Evolutionary conservation across 1,140 invertebrate genomes (phyloP), one percentile per base, ranked within the genome.

Genomic region (Listronotus bonariensis): DNA sequence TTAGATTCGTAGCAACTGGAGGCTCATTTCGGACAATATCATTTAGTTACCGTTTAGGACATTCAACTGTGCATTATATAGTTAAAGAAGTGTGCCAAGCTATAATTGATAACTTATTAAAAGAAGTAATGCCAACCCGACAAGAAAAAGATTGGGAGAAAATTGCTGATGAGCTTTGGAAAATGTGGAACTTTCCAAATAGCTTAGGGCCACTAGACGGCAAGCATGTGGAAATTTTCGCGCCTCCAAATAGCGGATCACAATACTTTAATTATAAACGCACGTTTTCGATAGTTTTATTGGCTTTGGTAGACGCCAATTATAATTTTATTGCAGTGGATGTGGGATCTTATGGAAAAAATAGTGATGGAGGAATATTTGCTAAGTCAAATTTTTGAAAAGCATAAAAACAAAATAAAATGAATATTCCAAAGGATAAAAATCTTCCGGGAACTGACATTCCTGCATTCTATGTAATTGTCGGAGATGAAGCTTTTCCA

Each of bases 251-350:
- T 17, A 71, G 67, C 48, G 79, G 80, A 26, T 72, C 74, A 8
- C 58, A 67, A 6, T 81, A 72, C 72, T 78, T 72, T 43, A 80
- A 79, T 57, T 79, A 81, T 53, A 78, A 79, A 53, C 65, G 73
- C 4, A 77, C 68, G 40, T 81, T 77, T 65, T 77, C 74, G n/a
- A 66, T 76, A 9, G 76, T 81, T 49, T 60, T 82, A 9, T 67
- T 80, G 51, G 80, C 74, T 15, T 60, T 79, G n/a, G 74, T 77
- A 36, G 79, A 77, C 58, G 71, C 75, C 15, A 53, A 78, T 53
- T 80, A 78, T 58, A 76, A 75, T 52, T 82, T 81, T 70, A 71
- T 75, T 17, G 46, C 61, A 40, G 65, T 80, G 48, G 75, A 81
- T 69, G 63, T 80, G 45, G 76, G 79, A 11, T 70, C 73, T 52